Evolutionary conservation across 2,888 invertebrate genomes (phyloP).

Genomic region (Patella pellucida): DNA sequence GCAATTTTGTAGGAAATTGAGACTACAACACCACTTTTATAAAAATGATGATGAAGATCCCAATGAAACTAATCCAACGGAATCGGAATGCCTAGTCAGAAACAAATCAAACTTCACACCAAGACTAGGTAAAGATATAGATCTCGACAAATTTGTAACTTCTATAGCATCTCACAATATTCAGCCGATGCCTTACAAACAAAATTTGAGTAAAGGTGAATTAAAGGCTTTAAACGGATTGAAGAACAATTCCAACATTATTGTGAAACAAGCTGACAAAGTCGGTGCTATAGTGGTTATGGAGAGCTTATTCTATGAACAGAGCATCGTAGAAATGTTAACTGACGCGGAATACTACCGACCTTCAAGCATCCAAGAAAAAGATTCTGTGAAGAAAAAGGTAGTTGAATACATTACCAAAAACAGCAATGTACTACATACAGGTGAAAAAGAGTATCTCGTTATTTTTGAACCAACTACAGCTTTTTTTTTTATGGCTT

Average conservation of each 20-base stretch:
- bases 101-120: background rate
- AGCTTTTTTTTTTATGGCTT: too few species aligned
- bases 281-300: background rate
- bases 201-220: background rate
- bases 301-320: background rate
- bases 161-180: background rate
- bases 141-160: background rate
- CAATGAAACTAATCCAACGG: background rate
- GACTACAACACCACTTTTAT: background rate
- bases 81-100: background rate
- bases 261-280: background rate
- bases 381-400: background rate
- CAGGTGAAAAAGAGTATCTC: too few species aligned
- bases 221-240: background rate
- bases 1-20: background rate
- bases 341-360: background rate
- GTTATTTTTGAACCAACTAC: too few species aligned
- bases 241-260: too few species aligned
- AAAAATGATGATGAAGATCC: background rate
- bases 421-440: too few species aligned
- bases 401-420: too few species aligned
- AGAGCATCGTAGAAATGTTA: background rate
- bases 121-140: background rate
- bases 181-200: background rate
- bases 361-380: background rate